These are phyloP conservation scores for Yponomeuta sedellus DNA, from an alignment of 2,888 invertebrate genomes.

Conservation along the genomic window DNA sequence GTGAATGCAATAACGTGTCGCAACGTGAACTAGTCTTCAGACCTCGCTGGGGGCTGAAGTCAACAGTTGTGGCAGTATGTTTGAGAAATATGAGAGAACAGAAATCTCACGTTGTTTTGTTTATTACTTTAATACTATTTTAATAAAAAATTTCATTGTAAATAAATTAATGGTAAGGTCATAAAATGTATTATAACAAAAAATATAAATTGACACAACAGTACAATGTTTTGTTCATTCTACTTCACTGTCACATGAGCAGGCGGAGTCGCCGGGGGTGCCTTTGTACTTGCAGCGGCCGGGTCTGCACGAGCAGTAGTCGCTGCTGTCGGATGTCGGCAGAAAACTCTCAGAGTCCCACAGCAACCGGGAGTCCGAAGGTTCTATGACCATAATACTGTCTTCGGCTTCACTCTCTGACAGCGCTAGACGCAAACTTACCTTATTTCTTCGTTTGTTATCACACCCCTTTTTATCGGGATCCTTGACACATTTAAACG, in stretches of 20 bases:
- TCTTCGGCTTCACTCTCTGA: background rate
- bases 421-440: background rate
- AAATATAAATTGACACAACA: slow-evolving; percentile 62
- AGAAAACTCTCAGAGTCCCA: background rate
- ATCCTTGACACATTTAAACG: background rate
- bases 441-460: background rate
- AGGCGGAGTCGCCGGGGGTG: background rate
- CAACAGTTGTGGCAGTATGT: slow-evolving; percentile 10
- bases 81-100: slow-evolving; percentile 31
- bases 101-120: slow-evolving; percentile 68
- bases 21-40: slow-evolving; percentile 31
- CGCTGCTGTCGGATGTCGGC: slow-evolving; percentile 26
- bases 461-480: background rate
- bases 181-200: slow-evolving; percentile 68
- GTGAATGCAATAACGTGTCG: slow-evolving; percentile 31
- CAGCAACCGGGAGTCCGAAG: background rate
- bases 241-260: slow-evolving; percentile 17
- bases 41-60: slow-evolving; percentile 44
- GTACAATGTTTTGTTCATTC: slow-evolving; percentile 36
- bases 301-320: slow-evolving; percentile 18
- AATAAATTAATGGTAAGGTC: slow-evolving; percentile 65
- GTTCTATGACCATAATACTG: background rate
- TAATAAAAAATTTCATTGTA: slow-evolving; percentile 47
- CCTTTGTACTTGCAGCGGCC: background rate
- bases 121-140: slow-evolving; percentile 65